Conservation (phyloP, 2,113 vertebrate genomes). For the Callochromis pleurospilus region DNA sequence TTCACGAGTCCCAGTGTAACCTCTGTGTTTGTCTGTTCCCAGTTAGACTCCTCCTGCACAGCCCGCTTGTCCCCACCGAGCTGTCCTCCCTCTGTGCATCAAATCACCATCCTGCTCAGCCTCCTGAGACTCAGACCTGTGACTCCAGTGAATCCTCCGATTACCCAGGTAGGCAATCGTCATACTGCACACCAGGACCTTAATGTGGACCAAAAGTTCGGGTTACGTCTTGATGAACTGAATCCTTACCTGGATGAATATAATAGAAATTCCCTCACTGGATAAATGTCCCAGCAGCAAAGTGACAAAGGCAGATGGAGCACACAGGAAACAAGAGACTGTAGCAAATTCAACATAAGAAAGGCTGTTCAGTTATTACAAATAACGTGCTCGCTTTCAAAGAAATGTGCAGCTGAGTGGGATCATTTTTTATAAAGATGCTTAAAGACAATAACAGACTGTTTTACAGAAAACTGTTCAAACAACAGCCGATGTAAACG, state of each 20-base stretch:
- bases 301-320: neutral
- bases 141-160: neutral
- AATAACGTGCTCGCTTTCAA: neutral
- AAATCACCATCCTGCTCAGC: neutral
- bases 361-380: neutral
- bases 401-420: neutral
- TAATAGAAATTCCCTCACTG: neutral
- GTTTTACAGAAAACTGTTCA: neutral
- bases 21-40: neutral
- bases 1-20: neutral
- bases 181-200: neutral
- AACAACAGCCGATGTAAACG: accelerated
- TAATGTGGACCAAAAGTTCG: neutral
- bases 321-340: neutral
- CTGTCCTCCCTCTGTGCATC: neutral
- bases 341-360: neutral
- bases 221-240: neutral
- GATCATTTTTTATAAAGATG: neutral
- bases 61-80: neutral
- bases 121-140: neutral
- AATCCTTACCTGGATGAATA: accelerated
- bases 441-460: neutral
- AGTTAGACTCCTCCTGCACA: neutral
- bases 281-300: neutral
- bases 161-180: neutral